phyloP scores from a whole-genome alignment of 2,797 vertebrate species.

The Rhynchotus rufescens region DNA sequence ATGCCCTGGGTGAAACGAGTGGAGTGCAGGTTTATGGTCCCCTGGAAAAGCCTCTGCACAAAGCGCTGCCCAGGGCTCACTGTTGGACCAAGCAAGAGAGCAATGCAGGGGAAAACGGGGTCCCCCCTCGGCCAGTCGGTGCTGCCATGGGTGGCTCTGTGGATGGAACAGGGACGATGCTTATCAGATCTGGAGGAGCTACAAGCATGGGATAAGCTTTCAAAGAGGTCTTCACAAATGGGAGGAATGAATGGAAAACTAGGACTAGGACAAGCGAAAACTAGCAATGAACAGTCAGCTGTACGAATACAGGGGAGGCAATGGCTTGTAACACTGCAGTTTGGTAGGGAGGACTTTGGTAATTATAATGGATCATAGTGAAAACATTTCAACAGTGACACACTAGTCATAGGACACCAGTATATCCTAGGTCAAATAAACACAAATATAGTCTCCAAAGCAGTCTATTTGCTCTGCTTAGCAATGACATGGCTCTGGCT shows the following conservation, averaged over 20 bases:
- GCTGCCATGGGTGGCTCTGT: neutral
- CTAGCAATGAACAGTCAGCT: neutral
- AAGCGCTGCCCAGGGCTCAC: neutral
- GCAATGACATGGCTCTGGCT: neutral
- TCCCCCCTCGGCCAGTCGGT: rapidly evolving
- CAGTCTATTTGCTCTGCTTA: neutral
- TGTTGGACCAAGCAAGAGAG: neutral
- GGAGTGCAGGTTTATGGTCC: neutral
- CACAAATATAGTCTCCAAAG: neutral
- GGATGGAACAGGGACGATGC: neutral
- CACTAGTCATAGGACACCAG: neutral
- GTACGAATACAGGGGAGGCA: neutral
- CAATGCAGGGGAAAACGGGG: neutral
- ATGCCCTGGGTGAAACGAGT: neutral
- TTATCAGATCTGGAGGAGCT: neutral
- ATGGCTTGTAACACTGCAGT: neutral
- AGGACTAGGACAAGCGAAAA: neutral
- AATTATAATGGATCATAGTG: neutral
- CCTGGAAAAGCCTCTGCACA: neutral
- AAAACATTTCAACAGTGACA: neutral
- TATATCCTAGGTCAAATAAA: neutral
- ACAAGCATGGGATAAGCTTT: neutral
- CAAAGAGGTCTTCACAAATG: neutral
- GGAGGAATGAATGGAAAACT: neutral
- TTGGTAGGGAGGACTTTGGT: neutral